Percentiles rank a stretch among this genome's conserved stretches.
phyloP scores from a whole-genome alignment of 1,140 invertebrate species.

The Conopomorpha cramerella region DNA sequence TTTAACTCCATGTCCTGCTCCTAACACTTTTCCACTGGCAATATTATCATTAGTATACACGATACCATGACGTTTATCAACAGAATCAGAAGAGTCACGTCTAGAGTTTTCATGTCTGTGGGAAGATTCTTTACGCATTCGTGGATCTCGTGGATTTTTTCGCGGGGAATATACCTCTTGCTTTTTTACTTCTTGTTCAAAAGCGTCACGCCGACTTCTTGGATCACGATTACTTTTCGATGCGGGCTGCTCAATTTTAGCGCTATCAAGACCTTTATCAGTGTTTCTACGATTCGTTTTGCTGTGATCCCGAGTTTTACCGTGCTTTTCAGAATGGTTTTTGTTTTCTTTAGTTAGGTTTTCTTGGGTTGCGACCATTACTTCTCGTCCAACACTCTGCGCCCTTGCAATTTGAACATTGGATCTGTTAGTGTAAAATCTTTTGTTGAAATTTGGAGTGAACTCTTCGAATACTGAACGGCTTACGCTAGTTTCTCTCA shows the following conservation, averaged over 20 bases:
- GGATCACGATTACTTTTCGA: too few relatives aligned
- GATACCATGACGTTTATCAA: slow-evolving; percentile 26
- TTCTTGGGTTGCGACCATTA: too few relatives aligned
- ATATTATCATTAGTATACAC: slow-evolving; percentile 47
- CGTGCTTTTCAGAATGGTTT: slow-evolving; percentile 1
- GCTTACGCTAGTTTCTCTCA: slow-evolving; percentile 9
- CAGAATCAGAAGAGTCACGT: too few relatives aligned
- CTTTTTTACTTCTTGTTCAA: neutral
- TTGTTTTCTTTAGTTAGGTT: slow-evolving; percentile 2
- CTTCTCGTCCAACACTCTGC: slow-evolving; percentile 35
- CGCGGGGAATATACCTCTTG: neutral
- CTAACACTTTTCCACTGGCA: slow-evolving; percentile 34
- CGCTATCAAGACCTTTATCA: too few relatives aligned
- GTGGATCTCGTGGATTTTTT: neutral
- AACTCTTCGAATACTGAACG: slow-evolving; percentile 1
- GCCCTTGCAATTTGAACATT: slow-evolving; percentile 23
- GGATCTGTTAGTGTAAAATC: slow-evolving; percentile 2
- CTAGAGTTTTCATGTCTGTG: too few relatives aligned
- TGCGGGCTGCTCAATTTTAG: too few relatives aligned
- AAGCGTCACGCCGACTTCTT: neutral
- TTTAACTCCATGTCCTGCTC: slow-evolving; percentile 61
- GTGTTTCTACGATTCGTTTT: too few relatives aligned
- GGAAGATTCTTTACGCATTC: too few relatives aligned
- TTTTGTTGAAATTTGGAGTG: slow-evolving; percentile 2
- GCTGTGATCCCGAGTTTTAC: too few relatives aligned